phyloP scores from a whole-genome alignment of 1,140 invertebrate species.

The Drosophila punjabiensis region DNA sequence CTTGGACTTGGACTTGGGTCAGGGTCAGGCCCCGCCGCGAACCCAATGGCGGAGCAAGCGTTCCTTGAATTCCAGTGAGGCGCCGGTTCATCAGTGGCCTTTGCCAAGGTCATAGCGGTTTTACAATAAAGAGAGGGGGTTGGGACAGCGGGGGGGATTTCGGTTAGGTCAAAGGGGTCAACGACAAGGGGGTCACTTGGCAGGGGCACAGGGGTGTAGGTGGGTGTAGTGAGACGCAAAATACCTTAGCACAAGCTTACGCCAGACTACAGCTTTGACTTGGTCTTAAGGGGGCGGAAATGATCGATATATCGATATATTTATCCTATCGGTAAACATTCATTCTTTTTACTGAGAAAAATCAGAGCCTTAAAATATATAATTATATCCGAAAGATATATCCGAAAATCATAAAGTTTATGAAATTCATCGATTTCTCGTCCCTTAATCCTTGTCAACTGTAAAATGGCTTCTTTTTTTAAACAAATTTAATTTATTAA shows the following conservation, averaged over 20 bases:
- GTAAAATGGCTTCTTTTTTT: constrained; percentile 7
- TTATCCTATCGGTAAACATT: not conserved
- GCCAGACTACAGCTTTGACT: not conserved
- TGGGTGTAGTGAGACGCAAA: constrained; percentile 1
- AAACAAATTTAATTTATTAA: constrained; percentile 73
- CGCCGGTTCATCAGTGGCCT: constrained; percentile 55
- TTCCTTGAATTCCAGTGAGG: constrained; percentile 20
- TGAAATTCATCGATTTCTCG: not conserved
- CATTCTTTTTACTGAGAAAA: not conserved
- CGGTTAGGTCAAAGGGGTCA: constrained; percentile 1
- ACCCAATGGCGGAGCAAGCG: constrained; percentile 54
- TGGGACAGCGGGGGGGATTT: not conserved
- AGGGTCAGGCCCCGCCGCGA: constrained; percentile 10
- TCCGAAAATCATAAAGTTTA: not conserved
- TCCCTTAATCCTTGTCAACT: not conserved
- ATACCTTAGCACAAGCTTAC: constrained; percentile 46
- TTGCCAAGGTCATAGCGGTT: constrained; percentile 60
- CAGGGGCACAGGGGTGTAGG: constrained; percentile 11
- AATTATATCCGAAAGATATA: not conserved
- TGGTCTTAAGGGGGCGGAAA: not conserved
- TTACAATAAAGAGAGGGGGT: not conserved
- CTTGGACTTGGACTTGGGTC: not conserved
- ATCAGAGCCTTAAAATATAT: not conserved
- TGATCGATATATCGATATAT: not conserved
- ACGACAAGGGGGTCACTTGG: not conserved